Evolutionary conservation across 1,140 invertebrate genomes (phyloP).

Genomic region (Drosophila sp.): DNA sequence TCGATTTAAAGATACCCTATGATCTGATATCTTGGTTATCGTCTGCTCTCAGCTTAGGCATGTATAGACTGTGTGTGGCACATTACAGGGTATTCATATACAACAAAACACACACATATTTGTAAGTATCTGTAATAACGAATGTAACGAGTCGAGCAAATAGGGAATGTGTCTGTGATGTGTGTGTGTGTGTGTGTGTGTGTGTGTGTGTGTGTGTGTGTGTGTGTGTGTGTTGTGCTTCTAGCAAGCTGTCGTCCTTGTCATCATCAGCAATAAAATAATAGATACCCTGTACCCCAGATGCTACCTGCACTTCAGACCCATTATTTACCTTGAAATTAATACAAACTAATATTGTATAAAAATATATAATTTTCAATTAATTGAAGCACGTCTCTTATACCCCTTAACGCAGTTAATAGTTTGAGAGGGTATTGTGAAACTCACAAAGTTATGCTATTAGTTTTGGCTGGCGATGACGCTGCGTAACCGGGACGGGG

Average conservation of each 20-base stretch:
- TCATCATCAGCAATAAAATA: background rate
- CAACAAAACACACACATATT: background rate
- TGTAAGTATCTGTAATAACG: conserved; percentile 47
- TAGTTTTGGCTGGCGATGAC: conserved; percentile 68
- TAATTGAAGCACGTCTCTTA: conserved; percentile 5
- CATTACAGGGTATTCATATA: too few species aligned
- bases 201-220: too few species aligned
- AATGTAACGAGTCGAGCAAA: too few species aligned
- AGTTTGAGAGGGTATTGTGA: conserved; percentile 19
- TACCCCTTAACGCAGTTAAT: conserved; percentile 2
- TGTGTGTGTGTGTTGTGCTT: too few species aligned
- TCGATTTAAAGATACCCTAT: background rate
- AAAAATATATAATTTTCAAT: background rate
- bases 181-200: too few species aligned
- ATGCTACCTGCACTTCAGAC: too few species aligned
- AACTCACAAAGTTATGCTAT: conserved; percentile 64
- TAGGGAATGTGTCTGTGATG: too few species aligned
- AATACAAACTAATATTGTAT: too few species aligned
- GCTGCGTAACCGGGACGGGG: conserved; percentile 58
- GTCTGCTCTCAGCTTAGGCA: background rate
- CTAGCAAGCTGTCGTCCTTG: background rate
- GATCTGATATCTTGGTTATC: too few species aligned
- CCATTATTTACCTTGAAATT: too few species aligned
- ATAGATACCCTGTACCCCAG: background rate
- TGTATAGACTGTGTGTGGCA: background rate